Conservation (phyloP, 2,888 invertebrate species). For the Sylvicola fuscatus region DNA sequence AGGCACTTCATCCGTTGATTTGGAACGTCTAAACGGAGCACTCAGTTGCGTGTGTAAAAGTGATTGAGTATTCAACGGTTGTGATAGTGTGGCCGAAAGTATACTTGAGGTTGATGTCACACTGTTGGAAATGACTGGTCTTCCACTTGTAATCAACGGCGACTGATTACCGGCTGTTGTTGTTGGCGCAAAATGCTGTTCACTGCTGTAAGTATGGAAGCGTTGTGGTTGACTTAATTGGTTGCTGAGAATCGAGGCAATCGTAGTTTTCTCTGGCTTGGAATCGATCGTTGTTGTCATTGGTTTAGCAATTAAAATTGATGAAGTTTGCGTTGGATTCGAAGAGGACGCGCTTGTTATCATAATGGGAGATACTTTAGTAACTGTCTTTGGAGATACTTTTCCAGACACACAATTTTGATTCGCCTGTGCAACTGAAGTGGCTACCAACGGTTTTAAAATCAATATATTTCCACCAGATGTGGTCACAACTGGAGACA, state of each 20-base stretch:
- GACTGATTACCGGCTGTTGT: constrained; percentile 6
- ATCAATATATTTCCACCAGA: constrained; percentile 5
- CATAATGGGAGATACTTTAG: background rate
- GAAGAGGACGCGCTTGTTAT: constrained; percentile 9
- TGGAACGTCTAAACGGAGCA: constrained; percentile 29
- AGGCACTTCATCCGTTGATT: constrained; percentile 30
- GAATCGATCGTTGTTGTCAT: background rate
- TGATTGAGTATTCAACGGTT: constrained; percentile 19
- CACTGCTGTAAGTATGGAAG: too few relatives aligned
- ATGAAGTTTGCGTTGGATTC: background rate
- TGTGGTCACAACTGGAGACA: background rate
- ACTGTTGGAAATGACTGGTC: too few relatives aligned
- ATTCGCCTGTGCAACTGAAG: background rate
- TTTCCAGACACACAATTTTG: too few relatives aligned
- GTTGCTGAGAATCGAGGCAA: too few relatives aligned
- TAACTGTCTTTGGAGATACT: background rate
- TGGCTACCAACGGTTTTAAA: constrained; percentile 4
- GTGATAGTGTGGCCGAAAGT: constrained; percentile 24
- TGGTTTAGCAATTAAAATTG: background rate
- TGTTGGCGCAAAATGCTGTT: constrained; percentile 6
- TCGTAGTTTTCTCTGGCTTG: too few relatives aligned
- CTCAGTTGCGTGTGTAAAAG: constrained; percentile 34
- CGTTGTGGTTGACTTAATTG: too few relatives aligned
- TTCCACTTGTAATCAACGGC: constrained; percentile 11
- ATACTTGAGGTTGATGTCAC: constrained; percentile 13